Percentiles rank a stretch among this genome's conserved stretches.
These are phyloP conservation scores for Ranitomeya variabilis DNA, from an alignment of 2,113 vertebrate genomes.

Conservation along the genomic window DNA sequence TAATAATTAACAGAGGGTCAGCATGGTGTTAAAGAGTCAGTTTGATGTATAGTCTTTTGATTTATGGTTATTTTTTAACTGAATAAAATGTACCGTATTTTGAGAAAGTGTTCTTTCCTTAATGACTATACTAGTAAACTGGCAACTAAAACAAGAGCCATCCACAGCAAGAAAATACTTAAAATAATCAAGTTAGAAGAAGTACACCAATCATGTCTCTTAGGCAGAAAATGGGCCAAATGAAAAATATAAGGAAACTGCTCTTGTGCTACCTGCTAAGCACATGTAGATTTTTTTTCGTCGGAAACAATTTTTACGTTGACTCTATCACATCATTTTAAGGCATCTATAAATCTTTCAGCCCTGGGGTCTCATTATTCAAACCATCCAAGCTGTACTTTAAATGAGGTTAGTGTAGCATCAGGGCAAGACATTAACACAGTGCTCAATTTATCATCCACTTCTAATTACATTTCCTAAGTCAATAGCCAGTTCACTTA, in stretches of 20 bases:
- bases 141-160: not conserved
- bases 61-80: not conserved
- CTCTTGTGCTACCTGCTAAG: slow-evolving; percentile 26
- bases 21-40: slow-evolving; percentile 5
- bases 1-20: slow-evolving; percentile 50
- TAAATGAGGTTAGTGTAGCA: slow-evolving; percentile 59
- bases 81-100: not conserved
- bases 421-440: slow-evolving; percentile 58
- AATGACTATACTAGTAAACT: slow-evolving; percentile 4
- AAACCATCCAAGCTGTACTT: slow-evolving; percentile 56
- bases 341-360: slow-evolving; percentile 58
- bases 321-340: slow-evolving; percentile 56
- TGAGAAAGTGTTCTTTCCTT: not conserved
- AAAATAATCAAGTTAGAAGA: slow-evolving; percentile 5
- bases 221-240: slow-evolving; percentile 17
- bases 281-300: slow-evolving; percentile 47
- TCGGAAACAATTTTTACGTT: slow-evolving; percentile 45
- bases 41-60: slow-evolving; percentile 14
- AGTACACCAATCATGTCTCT: not conserved
- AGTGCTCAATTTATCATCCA: slow-evolving; percentile 57
- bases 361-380: slow-evolving; percentile 58
- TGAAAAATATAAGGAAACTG: slow-evolving; percentile 35
- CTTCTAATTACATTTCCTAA: slow-evolving; percentile 59
- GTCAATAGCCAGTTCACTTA: slow-evolving; percentile 59
- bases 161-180: not conserved